Evolutionary conservation across 2,797 vertebrate species (phyloP).

Genomic region (Helostoma temminkii): DNA sequence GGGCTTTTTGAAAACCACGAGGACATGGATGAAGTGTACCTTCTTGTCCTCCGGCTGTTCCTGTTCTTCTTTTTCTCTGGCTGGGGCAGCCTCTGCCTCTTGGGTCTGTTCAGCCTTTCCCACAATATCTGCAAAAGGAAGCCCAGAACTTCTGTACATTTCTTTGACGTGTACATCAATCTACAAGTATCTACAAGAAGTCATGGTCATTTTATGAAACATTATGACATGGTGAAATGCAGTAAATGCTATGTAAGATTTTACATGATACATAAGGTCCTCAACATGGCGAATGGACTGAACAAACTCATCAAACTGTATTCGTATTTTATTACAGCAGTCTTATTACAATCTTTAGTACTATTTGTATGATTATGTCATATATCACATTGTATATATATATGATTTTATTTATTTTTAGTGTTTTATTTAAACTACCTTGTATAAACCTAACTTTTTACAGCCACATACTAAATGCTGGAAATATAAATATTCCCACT

Average conservation of each 20-base stretch:
- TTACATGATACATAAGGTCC: conserved; percentile 10
- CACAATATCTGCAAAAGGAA: conserved; percentile 62
- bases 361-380: background rate
- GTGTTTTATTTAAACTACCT: background rate
- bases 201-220: conserved; percentile 4
- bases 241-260: background rate
- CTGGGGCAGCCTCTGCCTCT: conserved; percentile 56
- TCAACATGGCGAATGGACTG: background rate
- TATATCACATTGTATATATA: background rate
- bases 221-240: background rate
- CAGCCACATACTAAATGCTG: background rate
- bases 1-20: conserved; percentile 63
- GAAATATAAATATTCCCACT: background rate
- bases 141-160: conserved; percentile 12
- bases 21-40: conserved; percentile 66
- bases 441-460: conserved; percentile 3
- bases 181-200: conserved; percentile 6
- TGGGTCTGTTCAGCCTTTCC: conserved; percentile 69
- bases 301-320: background rate
- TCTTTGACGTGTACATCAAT: background rate
- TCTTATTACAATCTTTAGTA: background rate
- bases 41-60: conserved; percentile 71
- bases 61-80: conserved; percentile 51
- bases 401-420: background rate
- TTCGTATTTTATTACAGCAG: background rate